phyloP scores from a whole-genome alignment of 2,797 vertebrate species.

The Cetoscarus ocellatus region DNA sequence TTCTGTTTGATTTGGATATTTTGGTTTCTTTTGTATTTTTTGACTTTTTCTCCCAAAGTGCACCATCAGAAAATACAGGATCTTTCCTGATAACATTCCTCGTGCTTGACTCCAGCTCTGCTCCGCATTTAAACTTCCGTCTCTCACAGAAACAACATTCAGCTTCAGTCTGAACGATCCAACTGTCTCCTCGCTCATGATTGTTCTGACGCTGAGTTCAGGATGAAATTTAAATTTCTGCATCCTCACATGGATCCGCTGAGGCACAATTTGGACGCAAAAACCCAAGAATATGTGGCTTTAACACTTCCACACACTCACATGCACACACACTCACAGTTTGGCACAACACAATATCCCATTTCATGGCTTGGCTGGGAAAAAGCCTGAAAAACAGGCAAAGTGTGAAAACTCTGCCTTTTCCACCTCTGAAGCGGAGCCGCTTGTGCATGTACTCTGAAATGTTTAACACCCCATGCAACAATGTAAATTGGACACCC shows the following conservation, averaged over 20 bases:
- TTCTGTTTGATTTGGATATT: too few species aligned
- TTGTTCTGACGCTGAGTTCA: constrained; percentile 7
- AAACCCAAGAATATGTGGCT: constrained; percentile 12
- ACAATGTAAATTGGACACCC: constrained; percentile 72
- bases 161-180: too few species aligned
- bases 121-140: too few species aligned
- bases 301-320: constrained; percentile 21
- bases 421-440: constrained; percentile 56
- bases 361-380: constrained; percentile 66
- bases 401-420: constrained; percentile 66
- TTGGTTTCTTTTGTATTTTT: too few species aligned
- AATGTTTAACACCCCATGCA: constrained; percentile 67
- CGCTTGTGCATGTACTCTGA: constrained; percentile 56
- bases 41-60: too few species aligned
- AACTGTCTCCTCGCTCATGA: background rate
- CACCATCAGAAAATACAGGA: too few species aligned
- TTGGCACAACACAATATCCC: constrained; percentile 60
- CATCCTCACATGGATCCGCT: constrained; percentile 1
- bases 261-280: constrained; percentile 33
- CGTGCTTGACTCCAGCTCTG: too few species aligned
- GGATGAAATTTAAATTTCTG: constrained; percentile 1
- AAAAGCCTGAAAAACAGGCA: constrained; percentile 48
- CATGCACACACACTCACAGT: constrained; percentile 11
- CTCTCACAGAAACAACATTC: too few species aligned
- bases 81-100: too few species aligned